phyloP scores from a whole-genome alignment of 2,797 vertebrate species.

The Aselliscus stoliczkanus region DNA sequence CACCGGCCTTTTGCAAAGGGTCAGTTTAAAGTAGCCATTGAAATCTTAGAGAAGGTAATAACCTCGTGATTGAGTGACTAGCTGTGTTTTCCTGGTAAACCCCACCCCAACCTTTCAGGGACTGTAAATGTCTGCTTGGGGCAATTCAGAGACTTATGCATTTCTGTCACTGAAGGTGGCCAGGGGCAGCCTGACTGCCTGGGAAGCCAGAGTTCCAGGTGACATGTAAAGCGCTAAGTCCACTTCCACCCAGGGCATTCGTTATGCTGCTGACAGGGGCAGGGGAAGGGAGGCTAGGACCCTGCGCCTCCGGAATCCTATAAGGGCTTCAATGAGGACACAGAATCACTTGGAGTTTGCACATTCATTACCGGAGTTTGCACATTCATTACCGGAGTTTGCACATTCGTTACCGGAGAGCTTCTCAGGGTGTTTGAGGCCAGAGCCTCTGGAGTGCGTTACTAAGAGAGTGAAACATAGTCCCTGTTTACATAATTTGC shows the following conservation, averaged over 20 bases:
- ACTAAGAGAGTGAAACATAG: neutral
- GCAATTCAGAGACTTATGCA: neutral
- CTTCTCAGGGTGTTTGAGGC: neutral
- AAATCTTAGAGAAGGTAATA: neutral
- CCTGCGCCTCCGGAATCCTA: neutral
- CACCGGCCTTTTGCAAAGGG: neutral
- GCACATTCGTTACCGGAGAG: neutral
- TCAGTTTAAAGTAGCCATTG: neutral
- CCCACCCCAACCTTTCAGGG: neutral
- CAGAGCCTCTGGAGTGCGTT: neutral
- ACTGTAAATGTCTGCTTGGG: rapidly evolving
- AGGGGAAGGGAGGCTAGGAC: neutral
- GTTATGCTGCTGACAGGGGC: neutral
- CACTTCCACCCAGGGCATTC: neutral
- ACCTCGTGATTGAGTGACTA: neutral
- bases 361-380: neutral
- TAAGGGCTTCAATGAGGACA: neutral
- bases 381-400: neutral
- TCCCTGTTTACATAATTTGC: neutral
- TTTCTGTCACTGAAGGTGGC: too few species aligned
- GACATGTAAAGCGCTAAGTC: rapidly evolving
- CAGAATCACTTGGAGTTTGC: neutral
- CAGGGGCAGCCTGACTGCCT: neutral
- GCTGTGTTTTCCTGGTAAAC: neutral
- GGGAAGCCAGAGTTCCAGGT: neutral